phyloP scores from a whole-genome alignment of 2,888 invertebrate species.

The Trachelus troglodyta region DNA sequence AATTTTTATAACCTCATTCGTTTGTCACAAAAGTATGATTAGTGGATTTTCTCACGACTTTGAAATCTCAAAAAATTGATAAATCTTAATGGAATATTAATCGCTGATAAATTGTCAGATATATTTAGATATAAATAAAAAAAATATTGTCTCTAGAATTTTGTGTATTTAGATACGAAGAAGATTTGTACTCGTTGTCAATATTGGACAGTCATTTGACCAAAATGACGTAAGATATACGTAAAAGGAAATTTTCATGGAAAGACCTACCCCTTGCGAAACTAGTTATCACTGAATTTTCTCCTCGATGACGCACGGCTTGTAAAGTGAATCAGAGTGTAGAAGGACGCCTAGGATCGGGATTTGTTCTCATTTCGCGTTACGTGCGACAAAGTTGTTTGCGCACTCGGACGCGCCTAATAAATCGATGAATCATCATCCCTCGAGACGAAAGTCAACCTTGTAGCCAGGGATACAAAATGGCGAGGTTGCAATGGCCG shows the following conservation, averaged over 20 bases:
- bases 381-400: not conserved
- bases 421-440: conserved; percentile 28
- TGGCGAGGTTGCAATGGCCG: conserved; percentile 35
- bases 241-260: not conserved
- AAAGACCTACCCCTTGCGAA: not conserved
- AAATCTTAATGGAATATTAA: not conserved
- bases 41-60: not conserved
- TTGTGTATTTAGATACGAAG: not conserved
- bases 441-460: conserved; percentile 15
- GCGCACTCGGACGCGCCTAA: conserved; percentile 23
- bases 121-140: not conserved
- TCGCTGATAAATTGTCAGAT: not conserved
- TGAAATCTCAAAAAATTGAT: not conserved
- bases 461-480: conserved; percentile 33
- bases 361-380: conserved; percentile 9
- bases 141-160: not conserved
- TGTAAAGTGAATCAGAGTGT: conserved; percentile 37
- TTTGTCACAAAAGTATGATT: not conserved
- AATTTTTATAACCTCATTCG: not conserved
- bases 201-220: not conserved
- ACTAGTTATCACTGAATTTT: not conserved
- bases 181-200: not conserved
- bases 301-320: conserved; percentile 26
- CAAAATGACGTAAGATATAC: not conserved
- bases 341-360: conserved; percentile 22